phyloP scores from a whole-genome alignment of 2,113 vertebrate species.

The Bostrychus sinensis region DNA sequence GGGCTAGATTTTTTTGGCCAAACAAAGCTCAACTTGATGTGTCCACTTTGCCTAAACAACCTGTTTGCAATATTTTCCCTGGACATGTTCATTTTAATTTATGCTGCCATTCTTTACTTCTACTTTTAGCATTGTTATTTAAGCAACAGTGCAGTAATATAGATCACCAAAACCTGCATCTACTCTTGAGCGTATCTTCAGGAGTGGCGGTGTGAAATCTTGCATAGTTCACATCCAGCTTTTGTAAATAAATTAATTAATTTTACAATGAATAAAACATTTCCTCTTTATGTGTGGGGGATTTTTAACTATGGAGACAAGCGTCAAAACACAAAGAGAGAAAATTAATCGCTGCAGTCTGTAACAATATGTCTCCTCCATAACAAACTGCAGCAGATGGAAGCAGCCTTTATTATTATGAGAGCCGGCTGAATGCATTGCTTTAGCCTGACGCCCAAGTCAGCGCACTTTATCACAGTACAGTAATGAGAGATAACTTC shows the following conservation, averaged over 20 bases:
- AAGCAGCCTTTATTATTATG: conserved; percentile 70
- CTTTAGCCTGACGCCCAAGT: conserved; percentile 49
- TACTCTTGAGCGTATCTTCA: conserved; percentile 45
- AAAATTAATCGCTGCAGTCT: conserved; percentile 62
- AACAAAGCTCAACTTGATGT: no score
- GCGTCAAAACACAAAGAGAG: conserved; percentile 51
- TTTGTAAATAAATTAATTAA: conserved; percentile 65
- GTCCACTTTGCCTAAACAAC: no score
- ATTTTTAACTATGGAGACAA: conserved; percentile 58
- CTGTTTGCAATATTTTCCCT: no score
- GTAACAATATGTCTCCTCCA: conserved; percentile 60
- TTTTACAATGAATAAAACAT: conserved; percentile 69
- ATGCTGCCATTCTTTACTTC: no score
- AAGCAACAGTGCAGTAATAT: conserved; percentile 7
- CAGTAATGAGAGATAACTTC: conserved; percentile 74
- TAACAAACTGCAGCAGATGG: conserved; percentile 65
- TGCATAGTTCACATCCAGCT: conserved; percentile 28
- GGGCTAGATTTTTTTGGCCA: no score
- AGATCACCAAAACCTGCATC: conserved; percentile 22
- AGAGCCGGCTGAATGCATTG: conserved; percentile 45
- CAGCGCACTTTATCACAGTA: conserved; percentile 67
- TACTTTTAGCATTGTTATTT: background rate
- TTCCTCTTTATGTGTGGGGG: conserved; percentile 37
- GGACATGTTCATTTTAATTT: no score
- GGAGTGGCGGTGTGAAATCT: conserved; percentile 30